Evolutionary conservation across 2,888 invertebrate species (phyloP).

Genomic region (Meloe dianella): DNA sequence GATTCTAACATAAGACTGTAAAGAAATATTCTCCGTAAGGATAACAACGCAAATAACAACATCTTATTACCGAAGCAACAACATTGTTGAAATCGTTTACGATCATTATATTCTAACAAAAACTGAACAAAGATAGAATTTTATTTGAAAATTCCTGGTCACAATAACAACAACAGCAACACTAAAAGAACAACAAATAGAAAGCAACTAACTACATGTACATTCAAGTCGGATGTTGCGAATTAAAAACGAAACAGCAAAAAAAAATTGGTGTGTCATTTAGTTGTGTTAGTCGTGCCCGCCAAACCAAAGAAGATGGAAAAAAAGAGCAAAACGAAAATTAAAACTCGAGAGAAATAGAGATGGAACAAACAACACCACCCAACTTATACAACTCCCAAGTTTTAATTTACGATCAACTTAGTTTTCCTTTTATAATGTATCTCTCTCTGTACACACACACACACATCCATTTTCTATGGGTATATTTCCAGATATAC

Average conservation of each 20-base stretch:
- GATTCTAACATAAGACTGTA: background rate
- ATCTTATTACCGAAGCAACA: background rate
- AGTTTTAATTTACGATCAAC: slow-evolving; percentile 51
- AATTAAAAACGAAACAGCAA: background rate
- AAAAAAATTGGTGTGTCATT: background rate
- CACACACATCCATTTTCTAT: background rate
- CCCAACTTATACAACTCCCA: slow-evolving; percentile 46
- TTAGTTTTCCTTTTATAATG: slow-evolving; percentile 34
- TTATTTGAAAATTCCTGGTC: background rate
- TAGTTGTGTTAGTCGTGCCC: background rate
- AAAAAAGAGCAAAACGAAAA: background rate
- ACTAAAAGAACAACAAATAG: background rate
- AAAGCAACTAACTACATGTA: background rate
- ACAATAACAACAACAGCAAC: background rate
- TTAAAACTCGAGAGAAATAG: slow-evolving; percentile 30
- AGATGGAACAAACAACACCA: slow-evolving; percentile 35
- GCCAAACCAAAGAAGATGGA: no score
- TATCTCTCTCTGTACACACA: background rate
- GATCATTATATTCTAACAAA: background rate
- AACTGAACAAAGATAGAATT: background rate
- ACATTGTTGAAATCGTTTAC: background rate
- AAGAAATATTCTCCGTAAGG: background rate
- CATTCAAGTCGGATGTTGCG: background rate
- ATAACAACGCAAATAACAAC: background rate
- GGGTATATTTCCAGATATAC: background rate